Evolutionary conservation across 2,888 invertebrate genomes (phyloP), one percentile per base, ranked within the genome.

Genomic region (Pimpla rufipes): DNA sequence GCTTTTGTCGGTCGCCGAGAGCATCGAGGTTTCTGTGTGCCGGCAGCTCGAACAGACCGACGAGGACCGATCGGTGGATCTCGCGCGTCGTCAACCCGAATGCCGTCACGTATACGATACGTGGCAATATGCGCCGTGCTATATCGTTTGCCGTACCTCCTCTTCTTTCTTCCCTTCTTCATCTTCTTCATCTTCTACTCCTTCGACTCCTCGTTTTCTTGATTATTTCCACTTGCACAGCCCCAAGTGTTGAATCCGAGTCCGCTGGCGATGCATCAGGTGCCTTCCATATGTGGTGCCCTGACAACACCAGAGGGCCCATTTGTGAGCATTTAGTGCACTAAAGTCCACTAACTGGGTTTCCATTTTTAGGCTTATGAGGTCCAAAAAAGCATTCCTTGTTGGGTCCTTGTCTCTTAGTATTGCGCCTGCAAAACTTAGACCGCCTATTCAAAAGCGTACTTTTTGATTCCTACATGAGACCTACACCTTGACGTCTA

Each of bases 31-130:
- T 68, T 29, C 62, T 62, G 47, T n/a, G n/a, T 21, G 57, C 21
- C 21, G 11, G 71, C 42, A 42, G 57, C 16, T n/a, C 45, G 42
- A 37, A 45, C 74, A 29, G 35, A 37, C 73, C 47, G 73, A 73
- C 73, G 73, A 77, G 67, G 81, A 80, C 82, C 76, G 71, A 84
- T 85, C 74, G 73, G 77, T 5, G 74, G 73, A 73, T 73, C 84
- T 68, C 45, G 68, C 74, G 59, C 79, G 75, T 84, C 81, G 78
- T 79, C 82, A 79, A 76, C 50, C 55, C 64, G 82, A 86, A 85
- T 86, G 81, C 87, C 85, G 75, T 86, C 87, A 87, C 87, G 85
- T 87, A 79, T 82, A 29, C 67, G 62, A 59, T 83, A 85, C 85
- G 85, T 85, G 85, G 57, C 70, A 84, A 78, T 81, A 85, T 64